Evolutionary conservation across 2,113 vertebrate species (phyloP).

Genomic region (Oxyruncus cristatus): DNA sequence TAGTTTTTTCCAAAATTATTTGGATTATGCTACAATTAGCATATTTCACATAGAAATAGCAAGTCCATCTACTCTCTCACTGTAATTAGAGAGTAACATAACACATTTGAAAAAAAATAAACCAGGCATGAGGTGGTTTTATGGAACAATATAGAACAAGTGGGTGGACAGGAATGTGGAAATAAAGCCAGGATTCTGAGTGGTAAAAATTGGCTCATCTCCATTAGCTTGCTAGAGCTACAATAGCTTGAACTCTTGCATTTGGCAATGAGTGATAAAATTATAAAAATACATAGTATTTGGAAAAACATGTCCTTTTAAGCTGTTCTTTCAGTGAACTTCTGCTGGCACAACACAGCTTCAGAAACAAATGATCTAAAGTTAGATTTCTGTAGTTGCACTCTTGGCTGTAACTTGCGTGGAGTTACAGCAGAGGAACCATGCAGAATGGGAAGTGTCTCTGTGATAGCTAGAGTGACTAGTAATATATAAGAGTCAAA

Average conservation of each 20-base stretch:
- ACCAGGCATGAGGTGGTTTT: constrained; percentile 10
- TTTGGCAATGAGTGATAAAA: background rate
- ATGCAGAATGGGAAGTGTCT: background rate
- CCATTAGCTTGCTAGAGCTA: background rate
- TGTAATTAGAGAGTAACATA: constrained; percentile 33
- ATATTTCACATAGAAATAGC: background rate
- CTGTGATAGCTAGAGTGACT: background rate
- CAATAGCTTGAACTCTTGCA: constrained; percentile 25
- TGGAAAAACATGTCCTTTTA: constrained; percentile 26
- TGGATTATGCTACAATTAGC: constrained; percentile 1
- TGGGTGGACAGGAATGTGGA: constrained; percentile 38
- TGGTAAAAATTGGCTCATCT: background rate
- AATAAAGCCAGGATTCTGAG: background rate
- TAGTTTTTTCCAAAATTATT: background rate
- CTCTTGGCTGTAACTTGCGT: background rate
- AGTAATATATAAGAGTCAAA: background rate
- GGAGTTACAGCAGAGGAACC: background rate
- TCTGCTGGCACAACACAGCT: background rate
- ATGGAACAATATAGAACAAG: constrained; percentile 48
- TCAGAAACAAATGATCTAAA: constrained; percentile 7
- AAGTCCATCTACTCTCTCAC: background rate
- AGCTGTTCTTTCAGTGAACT: constrained; percentile 1
- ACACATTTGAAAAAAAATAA: constrained; percentile 53
- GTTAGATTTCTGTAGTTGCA: background rate
- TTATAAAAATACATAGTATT: background rate